Evolutionary conservation across 1,140 invertebrate genomes (phyloP), one percentile per base, ranked within the genome.

Genomic region (Aphelinus certus): DNA sequence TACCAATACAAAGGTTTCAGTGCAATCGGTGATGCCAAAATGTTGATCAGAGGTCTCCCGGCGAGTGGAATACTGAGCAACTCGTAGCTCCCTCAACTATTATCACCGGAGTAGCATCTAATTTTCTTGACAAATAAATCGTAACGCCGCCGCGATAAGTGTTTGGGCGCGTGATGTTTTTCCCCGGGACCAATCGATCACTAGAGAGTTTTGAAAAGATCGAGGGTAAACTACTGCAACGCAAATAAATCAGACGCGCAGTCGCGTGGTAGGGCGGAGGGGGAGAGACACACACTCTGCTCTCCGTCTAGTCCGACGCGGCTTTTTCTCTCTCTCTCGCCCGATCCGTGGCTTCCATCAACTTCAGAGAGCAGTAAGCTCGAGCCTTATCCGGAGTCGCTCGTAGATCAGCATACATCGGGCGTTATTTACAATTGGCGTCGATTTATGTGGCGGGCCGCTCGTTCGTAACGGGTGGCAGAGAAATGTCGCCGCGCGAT

Each of bases 341-440:
- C 26, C 61, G 26, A 71, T 56, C 70, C n/a, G 43, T 53, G 26
- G 46, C 9, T 67, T 71, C 57, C 61, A 61, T 71, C 68, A 56
- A n/a, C 63, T 56, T 60, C 60, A 65, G 53, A 58, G 58, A 26
- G 26, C 26, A 26, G 26, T 43, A 67, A 6, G n/a, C 56, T n/a
- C 56, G 69, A 9, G n/a, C 10, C 51, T 51, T 55, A 6, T 66
- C n/a, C 47, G 9, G 26, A 60, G 43, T 7, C 51, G 43, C 78
- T 77, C 60, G 76, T 73, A 82, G 80, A 85, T 85, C 83, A 83
- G 81, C 83, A 84, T 84, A 84, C 80, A 81, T 82, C 82, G 80
- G 79, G 80, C 80, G 82, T 84, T 85, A 85, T 85, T 86, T 85
- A 86, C 83, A 86, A 85, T 84, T 84, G 83, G 79, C 72, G 80